These are phyloP conservation scores for Triplophysa rosa DNA, from an alignment of 2,113 vertebrate genomes.

Conservation along the genomic window DNA sequence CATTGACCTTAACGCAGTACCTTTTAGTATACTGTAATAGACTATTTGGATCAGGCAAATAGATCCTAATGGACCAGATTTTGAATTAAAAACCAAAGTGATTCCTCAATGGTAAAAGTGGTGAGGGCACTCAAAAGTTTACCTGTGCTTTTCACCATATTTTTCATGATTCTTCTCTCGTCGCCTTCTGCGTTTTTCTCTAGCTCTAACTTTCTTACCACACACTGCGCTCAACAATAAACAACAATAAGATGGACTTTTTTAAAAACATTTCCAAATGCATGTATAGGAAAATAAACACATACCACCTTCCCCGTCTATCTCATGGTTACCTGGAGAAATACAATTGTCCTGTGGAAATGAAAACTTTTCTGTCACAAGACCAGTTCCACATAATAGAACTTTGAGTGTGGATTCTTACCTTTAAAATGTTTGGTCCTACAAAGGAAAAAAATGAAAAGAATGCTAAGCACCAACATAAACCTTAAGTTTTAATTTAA, in stretches of 20 bases:
- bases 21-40: too few species aligned
- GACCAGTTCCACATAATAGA: neutral
- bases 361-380: neutral
- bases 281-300: too few species aligned
- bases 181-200: conserved; percentile 79
- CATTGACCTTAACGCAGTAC: neutral
- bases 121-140: conserved; percentile 8
- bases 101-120: too few species aligned
- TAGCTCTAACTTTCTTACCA: conserved; percentile 48
- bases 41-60: too few species aligned
- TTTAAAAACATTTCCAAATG: neutral
- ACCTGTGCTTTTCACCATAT: conserved; percentile 86
- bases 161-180: conserved; percentile 87
- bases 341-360: conserved; percentile 33
- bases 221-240: conserved; percentile 1
- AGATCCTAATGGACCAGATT: too few species aligned
- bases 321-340: conserved; percentile 4
- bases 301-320: conserved; percentile 35
- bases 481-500: too few species aligned
- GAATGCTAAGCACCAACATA: neutral
- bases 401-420: neutral
- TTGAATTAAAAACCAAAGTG: too few species aligned
- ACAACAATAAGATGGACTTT: too few species aligned
- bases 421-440: conserved; percentile 34
- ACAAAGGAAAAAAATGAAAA: neutral